A percentile compares a stretch with the other conserved stretches of the same genome.
Conservation (phyloP, 2,113 vertebrate species). For the Tautogolabrus adspersus region DNA sequence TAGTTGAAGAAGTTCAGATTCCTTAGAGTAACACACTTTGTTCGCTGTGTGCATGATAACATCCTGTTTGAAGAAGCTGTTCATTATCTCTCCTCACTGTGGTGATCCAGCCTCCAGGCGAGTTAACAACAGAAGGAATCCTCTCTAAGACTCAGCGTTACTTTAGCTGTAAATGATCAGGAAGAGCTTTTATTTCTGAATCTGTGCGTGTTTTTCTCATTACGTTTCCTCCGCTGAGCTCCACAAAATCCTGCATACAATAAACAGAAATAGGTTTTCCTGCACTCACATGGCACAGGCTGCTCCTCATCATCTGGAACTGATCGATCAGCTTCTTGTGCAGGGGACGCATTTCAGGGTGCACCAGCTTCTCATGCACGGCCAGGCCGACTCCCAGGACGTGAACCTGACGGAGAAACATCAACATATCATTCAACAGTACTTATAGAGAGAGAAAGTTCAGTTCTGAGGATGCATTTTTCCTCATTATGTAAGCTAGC, state of each 20-base stretch:
- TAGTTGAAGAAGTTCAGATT: not conserved
- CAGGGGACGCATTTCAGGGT: constrained; percentile 98
- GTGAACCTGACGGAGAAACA: constrained; percentile 85
- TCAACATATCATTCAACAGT: accelerated
- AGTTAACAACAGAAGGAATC: not conserved
- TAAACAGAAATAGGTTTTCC: no score
- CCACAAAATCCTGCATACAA: no score
- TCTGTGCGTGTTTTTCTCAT: not conserved
- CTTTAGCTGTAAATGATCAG: not conserved
- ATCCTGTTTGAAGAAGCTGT: not conserved
- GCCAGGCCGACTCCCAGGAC: constrained; percentile 93
- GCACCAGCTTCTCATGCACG: constrained; percentile 96
- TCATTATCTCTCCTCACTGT: no score
- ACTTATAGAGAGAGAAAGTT: not conserved
- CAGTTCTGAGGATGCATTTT: no score
- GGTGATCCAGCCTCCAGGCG: not conserved
- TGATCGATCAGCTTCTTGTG: constrained; percentile 99
- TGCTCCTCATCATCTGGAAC: constrained; percentile 99
- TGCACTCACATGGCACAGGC: constrained; percentile 92
- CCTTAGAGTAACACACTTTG: accelerated
- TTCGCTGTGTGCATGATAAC: no score
- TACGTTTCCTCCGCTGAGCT: no score
- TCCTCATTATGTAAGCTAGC: no score
- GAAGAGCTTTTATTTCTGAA: not conserved
- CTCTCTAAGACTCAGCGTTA: not conserved